Evolutionary conservation across 2,113 vertebrate species (phyloP).

Genomic region (Trogon surrucura): DNA sequence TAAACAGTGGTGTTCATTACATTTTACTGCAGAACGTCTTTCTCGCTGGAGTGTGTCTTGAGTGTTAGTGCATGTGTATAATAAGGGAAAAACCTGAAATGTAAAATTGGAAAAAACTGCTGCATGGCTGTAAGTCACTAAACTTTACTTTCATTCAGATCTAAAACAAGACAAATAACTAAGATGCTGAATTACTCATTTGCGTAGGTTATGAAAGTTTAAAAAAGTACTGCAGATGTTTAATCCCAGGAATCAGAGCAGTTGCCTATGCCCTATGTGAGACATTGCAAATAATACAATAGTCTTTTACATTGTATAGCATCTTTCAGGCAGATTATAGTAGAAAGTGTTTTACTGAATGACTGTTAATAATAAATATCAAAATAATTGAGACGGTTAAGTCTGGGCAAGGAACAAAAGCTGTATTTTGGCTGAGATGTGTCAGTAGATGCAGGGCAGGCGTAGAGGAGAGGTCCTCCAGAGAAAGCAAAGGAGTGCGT

Average conservation of each 20-base stretch:
- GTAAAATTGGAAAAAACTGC: constrained; percentile 42
- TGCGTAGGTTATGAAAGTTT: constrained; percentile 43
- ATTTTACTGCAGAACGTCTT: constrained; percentile 37
- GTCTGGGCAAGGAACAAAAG: not conserved
- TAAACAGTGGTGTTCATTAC: constrained; percentile 40
- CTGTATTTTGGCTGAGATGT: not conserved
- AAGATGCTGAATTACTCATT: constrained; percentile 31
- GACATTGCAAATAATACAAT: not conserved
- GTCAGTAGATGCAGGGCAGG: not conserved
- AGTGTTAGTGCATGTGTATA: not conserved
- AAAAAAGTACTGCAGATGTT: constrained; percentile 20
- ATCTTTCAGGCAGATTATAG: not conserved
- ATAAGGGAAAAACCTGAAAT: constrained; percentile 31
- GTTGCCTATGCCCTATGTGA: not conserved
- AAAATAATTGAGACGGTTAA: not conserved
- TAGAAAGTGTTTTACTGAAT: not conserved
- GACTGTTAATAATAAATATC: constrained; percentile 10
- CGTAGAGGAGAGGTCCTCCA: not conserved
- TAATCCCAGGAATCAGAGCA: constrained; percentile 21
- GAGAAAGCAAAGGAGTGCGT: not conserved
- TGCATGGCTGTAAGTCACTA: constrained; percentile 26
- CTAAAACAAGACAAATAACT: constrained; percentile 37
- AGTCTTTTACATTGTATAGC: not conserved
- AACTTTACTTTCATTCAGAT: constrained; percentile 14
- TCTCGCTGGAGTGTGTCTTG: constrained; percentile 41